phyloP scores from a whole-genome alignment of 2,888 invertebrate genomes.

The Polietes domitor region DNA sequence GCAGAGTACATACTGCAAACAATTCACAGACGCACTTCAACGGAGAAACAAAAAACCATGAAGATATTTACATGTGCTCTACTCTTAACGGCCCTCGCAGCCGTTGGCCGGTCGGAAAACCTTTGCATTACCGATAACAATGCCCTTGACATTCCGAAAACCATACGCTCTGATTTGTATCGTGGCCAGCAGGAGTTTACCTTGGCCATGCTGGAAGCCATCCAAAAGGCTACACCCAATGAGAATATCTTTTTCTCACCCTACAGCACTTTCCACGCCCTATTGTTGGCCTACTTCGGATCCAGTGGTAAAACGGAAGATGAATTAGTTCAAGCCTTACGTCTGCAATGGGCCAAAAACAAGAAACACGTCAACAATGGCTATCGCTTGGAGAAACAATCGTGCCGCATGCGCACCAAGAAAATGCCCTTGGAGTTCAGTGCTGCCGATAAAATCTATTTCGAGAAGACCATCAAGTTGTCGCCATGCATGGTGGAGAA shows the following conservation, averaged over 20 bases:
- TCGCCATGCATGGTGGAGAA: slow-evolving; percentile 86
- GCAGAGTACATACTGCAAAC: neutral
- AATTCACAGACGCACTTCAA: neutral
- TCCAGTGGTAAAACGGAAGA: slow-evolving; percentile 87
- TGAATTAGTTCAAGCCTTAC: slow-evolving; percentile 73
- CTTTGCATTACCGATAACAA: slow-evolving; percentile 61
- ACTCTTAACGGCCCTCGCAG: slow-evolving; percentile 39
- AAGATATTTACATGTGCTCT: slow-evolving; percentile 39
- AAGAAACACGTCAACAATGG: slow-evolving; percentile 88
- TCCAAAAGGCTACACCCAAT: slow-evolving; percentile 84
- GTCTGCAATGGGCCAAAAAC: slow-evolving; percentile 80
- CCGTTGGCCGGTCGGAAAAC: slow-evolving; percentile 50
- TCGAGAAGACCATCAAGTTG: slow-evolving; percentile 79
- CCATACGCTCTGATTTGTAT: slow-evolving; percentile 80
- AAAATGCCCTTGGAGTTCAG: slow-evolving; percentile 87
- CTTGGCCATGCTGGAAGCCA: slow-evolving; percentile 85
- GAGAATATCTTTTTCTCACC: slow-evolving; percentile 94
- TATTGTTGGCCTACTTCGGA: slow-evolving; percentile 90
- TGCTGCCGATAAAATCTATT: slow-evolving; percentile 90
- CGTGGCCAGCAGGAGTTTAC: slow-evolving; percentile 86
- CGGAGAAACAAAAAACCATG: slow-evolving; percentile 46
- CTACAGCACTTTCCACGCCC: slow-evolving; percentile 91
- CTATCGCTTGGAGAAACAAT: slow-evolving; percentile 87
- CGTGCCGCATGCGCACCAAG: slow-evolving; percentile 82
- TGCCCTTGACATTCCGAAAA: slow-evolving; percentile 55